Conservation (phyloP, 2,797 vertebrate genomes). For the Zenarchopterus dispar region DNA sequence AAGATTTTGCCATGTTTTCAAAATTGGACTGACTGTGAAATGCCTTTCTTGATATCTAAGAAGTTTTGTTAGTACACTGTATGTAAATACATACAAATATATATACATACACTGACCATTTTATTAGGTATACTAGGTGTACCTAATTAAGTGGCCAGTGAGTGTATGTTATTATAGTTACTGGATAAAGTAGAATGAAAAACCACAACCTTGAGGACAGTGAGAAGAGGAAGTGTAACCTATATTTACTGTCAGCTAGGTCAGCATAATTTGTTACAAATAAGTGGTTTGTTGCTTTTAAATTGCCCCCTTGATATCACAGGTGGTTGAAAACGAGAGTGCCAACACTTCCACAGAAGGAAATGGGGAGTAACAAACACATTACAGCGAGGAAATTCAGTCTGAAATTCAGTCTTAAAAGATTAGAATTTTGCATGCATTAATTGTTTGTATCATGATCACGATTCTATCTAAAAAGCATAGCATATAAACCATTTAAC, state of each 20-base stretch:
- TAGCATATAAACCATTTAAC: too few relatives aligned
- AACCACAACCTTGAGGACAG: constrained; percentile 23
- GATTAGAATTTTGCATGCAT: background rate
- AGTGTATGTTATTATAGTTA: constrained; percentile 2
- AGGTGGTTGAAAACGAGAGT: constrained; percentile 35
- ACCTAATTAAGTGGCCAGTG: background rate
- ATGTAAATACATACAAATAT: too few relatives aligned
- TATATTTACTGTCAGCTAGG: constrained; percentile 32
- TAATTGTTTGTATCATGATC: background rate
- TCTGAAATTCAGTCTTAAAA: background rate
- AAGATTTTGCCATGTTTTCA: constrained; percentile 1
- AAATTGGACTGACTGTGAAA: background rate
- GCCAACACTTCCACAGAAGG: constrained; percentile 11
- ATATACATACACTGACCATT: too few relatives aligned
- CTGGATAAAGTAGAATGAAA: background rate
- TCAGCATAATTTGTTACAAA: constrained; percentile 50
- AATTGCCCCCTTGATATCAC: constrained; percentile 17
- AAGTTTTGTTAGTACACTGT: background rate
- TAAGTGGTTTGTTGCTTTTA: constrained; percentile 22
- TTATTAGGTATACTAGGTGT: too few relatives aligned
- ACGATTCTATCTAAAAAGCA: too few relatives aligned
- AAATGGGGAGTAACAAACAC: constrained; percentile 16
- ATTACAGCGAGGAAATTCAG: constrained; percentile 8
- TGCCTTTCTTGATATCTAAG: too few relatives aligned
- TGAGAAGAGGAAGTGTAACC: constrained; percentile 61